A percentile compares a stretch with the other conserved stretches of the same genome.
Evolutionary conservation across 2,888 invertebrate species (phyloP).

Genomic region (Drosophila mimica): DNA sequence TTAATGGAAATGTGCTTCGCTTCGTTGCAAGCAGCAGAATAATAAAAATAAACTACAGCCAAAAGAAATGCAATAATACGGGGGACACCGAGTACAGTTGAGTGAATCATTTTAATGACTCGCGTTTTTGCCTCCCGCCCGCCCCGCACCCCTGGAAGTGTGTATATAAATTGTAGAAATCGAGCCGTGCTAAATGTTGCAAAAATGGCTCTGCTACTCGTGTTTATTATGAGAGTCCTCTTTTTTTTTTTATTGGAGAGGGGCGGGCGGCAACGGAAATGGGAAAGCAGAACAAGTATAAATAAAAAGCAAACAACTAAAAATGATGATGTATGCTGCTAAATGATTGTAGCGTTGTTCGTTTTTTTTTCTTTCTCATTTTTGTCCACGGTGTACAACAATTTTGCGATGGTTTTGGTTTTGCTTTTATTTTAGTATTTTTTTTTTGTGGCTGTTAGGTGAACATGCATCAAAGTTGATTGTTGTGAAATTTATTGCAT

Average conservation of each 20-base stretch:
- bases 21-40: constrained; percentile 9
- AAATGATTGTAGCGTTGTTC: constrained; percentile 50
- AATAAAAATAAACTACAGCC: constrained; percentile 25
- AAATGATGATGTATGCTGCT: constrained; percentile 73
- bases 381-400: constrained; percentile 33
- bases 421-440: constrained; percentile 35
- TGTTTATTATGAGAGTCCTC: constrained; percentile 48
- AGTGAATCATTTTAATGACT: constrained; percentile 75
- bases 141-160: constrained; percentile 8
- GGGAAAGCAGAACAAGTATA: constrained; percentile 9
- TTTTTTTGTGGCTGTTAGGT: constrained; percentile 49
- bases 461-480: constrained; percentile 81
- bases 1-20: constrained; percentile 51
- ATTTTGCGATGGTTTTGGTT: constrained; percentile 42
- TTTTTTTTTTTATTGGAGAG: constrained; percentile 17
- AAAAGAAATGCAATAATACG: constrained; percentile 38
- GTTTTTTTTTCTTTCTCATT: constrained; percentile 7
- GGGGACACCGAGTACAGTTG: constrained; percentile 59
- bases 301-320: constrained; percentile 45
- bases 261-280: constrained; percentile 31
- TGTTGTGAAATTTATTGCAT: constrained; percentile 82
- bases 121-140: constrained; percentile 43
- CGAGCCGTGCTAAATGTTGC: constrained; percentile 61
- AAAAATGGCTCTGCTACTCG: constrained; percentile 43
- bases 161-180: constrained; percentile 47